A percentile compares a stretch with the other conserved stretches of the same genome.
Evolutionary conservation across 2,797 vertebrate species (phyloP).

Genomic region (Thalassophryne amazonica): DNA sequence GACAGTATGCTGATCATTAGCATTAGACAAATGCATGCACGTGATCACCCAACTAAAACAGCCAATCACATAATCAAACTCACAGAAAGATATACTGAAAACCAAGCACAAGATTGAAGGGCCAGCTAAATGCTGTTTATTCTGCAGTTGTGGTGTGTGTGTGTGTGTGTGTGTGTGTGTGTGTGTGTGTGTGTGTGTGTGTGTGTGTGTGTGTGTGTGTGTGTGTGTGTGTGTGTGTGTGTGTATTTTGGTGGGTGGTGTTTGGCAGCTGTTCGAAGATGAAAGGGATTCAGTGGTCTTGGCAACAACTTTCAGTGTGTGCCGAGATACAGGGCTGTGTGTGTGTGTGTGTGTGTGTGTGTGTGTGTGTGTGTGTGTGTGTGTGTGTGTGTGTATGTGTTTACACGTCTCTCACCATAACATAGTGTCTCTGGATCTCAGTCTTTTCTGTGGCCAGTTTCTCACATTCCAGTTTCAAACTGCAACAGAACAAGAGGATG

Average conservation of each 20-base stretch:
- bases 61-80: constrained; percentile 2
- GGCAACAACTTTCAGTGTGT: constrained; percentile 40
- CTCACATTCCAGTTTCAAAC: constrained; percentile 93
- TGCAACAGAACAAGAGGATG: constrained; percentile 47
- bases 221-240: constrained; percentile 41
- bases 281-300: constrained; percentile 61
- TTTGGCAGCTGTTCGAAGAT: constrained; percentile 66
- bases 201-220: constrained; percentile 21
- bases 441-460: constrained; percentile 94
- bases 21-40: neutral
- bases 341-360: constrained; percentile 8
- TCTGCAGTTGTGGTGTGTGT: constrained; percentile 19
- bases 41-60: neutral
- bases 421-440: constrained; percentile 93
- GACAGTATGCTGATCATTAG: too few relatives aligned
- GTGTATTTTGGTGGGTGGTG: constrained; percentile 51
- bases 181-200: constrained; percentile 2
- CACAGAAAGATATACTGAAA: constrained; percentile 2
- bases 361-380: constrained; percentile 6
- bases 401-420: constrained; percentile 84
- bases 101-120: constrained; percentile 19
- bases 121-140: constrained; percentile 52
- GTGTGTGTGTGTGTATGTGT: constrained; percentile 8
- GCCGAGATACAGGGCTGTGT: constrained; percentile 9
- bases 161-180: neutral